Percentiles rank a stretch among this genome's conserved stretches.
Evolutionary conservation across 2,888 invertebrate species (phyloP).

Genomic region (Teinopalpus imperialis): DNA sequence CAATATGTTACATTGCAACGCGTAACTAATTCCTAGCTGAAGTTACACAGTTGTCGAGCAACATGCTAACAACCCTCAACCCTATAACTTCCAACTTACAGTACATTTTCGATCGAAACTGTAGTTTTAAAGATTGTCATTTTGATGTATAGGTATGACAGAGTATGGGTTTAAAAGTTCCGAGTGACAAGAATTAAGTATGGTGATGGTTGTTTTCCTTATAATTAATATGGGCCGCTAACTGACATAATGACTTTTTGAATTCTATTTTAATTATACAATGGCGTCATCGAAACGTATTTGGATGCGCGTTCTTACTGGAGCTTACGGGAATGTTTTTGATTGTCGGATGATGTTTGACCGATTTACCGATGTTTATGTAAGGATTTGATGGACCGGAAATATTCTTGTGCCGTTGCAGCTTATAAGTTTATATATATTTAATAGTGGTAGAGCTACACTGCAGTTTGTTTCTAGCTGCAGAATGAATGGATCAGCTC

Average conservation of each 20-base stretch:
- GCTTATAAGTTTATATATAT: too few relatives aligned
- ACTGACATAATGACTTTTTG: slow-evolving; percentile 65
- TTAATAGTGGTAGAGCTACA: too few relatives aligned
- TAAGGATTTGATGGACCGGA: too few relatives aligned
- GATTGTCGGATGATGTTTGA: slow-evolving; percentile 11
- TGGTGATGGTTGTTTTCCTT: slow-evolving; percentile 41
- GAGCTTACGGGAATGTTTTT: slow-evolving; percentile 31
- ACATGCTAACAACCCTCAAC: neutral
- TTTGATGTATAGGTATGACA: slow-evolving; percentile 52
- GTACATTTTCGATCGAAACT: slow-evolving; percentile 26
- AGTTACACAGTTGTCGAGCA: slow-evolving; percentile 26
- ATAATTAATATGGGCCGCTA: slow-evolving; percentile 58
- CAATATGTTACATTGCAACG: slow-evolving; percentile 60
- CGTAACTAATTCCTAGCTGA: slow-evolving; percentile 32
- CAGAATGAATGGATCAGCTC: too few relatives aligned
- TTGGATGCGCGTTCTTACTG: slow-evolving; percentile 26
- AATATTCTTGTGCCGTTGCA: too few relatives aligned
- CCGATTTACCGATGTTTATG: too few relatives aligned
- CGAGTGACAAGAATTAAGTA: slow-evolving; percentile 63
- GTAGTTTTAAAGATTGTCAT: slow-evolving; percentile 25
- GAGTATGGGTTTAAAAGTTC: slow-evolving; percentile 57
- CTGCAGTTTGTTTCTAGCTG: too few relatives aligned
- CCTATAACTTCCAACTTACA: slow-evolving; percentile 13
- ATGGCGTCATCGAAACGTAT: slow-evolving; percentile 34
- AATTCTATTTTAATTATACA: slow-evolving; percentile 51